Evolutionary conservation across 2,888 invertebrate species (phyloP), one percentile per base, ranked within the genome.

Genomic region (Pheosia gnoma): DNA sequence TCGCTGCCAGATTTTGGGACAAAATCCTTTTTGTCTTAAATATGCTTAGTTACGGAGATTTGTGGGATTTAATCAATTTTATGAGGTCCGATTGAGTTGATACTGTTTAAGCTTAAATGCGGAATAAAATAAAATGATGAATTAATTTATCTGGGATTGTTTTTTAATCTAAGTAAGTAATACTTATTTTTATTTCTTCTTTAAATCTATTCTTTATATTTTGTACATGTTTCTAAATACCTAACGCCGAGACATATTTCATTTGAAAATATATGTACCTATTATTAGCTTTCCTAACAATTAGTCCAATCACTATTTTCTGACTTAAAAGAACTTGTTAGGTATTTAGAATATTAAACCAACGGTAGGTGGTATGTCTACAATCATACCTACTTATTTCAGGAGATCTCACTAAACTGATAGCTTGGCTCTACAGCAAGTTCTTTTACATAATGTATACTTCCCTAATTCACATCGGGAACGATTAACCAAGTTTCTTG

Each of bases 11-110:
- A 60, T 57, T 62, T 57, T 11, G 62, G 71, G 61, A 65, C 64
- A 64, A 67, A 68, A 64, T 73, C 67, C 70, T 65, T 67, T 80
- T 72, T 73, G 73, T 74, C 77, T 78, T 72, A 67, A 72, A 67
- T 72, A 51, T 66, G 66, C 66, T 70, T 66, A 63, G 68, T 58
- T 62, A 68, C 45, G 25, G 57, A 57, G 45, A 57, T 45, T 45
- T 56, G 37, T 45, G 45, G 9, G 41, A 45, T 57, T 57, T 25
- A 57, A 57, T 57, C 57, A 57, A 45, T 57, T 57, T 45, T 45
- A 45, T 57, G 45, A 57, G 57, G 36, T 53, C 25, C 53, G 7
- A 11, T 53, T 53, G 37, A 37, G 51, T 51, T 51, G 25, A 51
- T 51, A 36, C 37, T 37, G 11, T 25, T 8, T 25, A 51, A 51